These are phyloP conservation scores for Oryzias dopingdopingensis DNA, from an alignment of 2,797 vertebrate genomes.

Conservation along the genomic window DNA sequence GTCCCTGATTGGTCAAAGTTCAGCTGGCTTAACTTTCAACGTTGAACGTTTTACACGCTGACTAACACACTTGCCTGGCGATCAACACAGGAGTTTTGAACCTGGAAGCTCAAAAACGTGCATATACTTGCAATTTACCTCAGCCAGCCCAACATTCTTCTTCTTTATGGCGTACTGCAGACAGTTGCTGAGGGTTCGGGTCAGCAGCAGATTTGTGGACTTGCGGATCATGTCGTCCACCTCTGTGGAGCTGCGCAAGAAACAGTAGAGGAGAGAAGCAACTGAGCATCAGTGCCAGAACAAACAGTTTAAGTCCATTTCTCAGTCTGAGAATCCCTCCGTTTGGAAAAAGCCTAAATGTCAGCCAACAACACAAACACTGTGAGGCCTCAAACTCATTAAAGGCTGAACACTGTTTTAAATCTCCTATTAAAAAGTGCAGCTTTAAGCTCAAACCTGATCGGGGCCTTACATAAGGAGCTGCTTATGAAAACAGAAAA, in stretches of 20 bases:
- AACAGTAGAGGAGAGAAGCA: conserved; percentile 11
- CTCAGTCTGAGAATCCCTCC: conserved; percentile 38
- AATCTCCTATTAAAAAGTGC: background rate
- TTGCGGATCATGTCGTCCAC: conserved; percentile 98
- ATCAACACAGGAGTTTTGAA: too few species aligned
- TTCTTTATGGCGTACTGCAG: conserved; percentile 95
- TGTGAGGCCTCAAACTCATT: conserved; percentile 33
- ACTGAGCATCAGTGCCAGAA: conserved; percentile 36
- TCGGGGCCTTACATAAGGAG: too few species aligned
- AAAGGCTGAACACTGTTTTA: conserved; percentile 5
- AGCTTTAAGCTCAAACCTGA: background rate
- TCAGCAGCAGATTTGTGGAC: conserved; percentile 93
- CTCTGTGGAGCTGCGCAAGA: conserved; percentile 86
- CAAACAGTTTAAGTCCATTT: conserved; percentile 55
- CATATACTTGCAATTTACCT: conserved; percentile 71
- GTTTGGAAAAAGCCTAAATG: conserved; percentile 44
- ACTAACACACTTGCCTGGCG: too few species aligned
- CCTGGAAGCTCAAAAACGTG: too few species aligned
- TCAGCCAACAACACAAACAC: conserved; percentile 43
- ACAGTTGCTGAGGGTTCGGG: conserved; percentile 90
- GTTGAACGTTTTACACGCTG: too few species aligned
- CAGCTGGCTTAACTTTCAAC: too few species aligned
- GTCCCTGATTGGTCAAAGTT: too few species aligned
- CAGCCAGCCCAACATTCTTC: conserved; percentile 91
- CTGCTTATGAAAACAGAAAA: too few species aligned